Evolutionary conservation across 2,888 invertebrate species (phyloP), one percentile per base, ranked within the genome.

Genomic region (Scrobipalpa costella): DNA sequence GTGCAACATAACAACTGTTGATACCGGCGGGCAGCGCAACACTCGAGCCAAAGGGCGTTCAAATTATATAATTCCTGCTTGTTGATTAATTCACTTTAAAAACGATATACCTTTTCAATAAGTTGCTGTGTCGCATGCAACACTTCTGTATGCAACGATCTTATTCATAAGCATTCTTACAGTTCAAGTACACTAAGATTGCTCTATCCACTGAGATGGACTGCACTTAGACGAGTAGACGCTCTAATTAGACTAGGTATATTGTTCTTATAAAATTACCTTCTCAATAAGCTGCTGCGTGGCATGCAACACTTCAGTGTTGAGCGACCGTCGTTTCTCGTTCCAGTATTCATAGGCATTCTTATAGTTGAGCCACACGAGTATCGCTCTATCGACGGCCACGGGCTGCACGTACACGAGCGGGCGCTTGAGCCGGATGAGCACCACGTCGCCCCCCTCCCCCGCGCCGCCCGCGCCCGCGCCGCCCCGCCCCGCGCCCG

Each of bases 301-400:
- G 8, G 95, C 95, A 1, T 94, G 93, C 0, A 96, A 88, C 47
- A 97, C 96, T 81, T 98, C 98, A 75, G 96, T 97, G 79, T 97
- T 98, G 50, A 98, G 91, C 74, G 96, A 97, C 6, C 97, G 95
- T 5, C 99, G 92, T 86, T 99, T 99, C 84, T 98, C 98, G 72
- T 97, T 98, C 99, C 99, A 99, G 86, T 99, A 99, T 83, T 99
- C 99, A 81, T 99, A 99, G 0, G 99, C 99, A 86, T 99, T 99
- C 90, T 99, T 99, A 83, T 99, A 99, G 91, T 99, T 99, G 69
- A 99, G 92, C 99, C 99, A 99, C 57, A 99, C 98, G 19, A 99
- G 93, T 71, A 99, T 98, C 13, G 98, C 99, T 92, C 98, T 98
- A 86, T 99, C 99, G 62, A 99, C 96, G 8, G 99, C 99, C 77